Evolutionary conservation across 2,888 invertebrate species (phyloP), one percentile per base, ranked within the genome.

Genomic region (Xiphydria camelus): DNA sequence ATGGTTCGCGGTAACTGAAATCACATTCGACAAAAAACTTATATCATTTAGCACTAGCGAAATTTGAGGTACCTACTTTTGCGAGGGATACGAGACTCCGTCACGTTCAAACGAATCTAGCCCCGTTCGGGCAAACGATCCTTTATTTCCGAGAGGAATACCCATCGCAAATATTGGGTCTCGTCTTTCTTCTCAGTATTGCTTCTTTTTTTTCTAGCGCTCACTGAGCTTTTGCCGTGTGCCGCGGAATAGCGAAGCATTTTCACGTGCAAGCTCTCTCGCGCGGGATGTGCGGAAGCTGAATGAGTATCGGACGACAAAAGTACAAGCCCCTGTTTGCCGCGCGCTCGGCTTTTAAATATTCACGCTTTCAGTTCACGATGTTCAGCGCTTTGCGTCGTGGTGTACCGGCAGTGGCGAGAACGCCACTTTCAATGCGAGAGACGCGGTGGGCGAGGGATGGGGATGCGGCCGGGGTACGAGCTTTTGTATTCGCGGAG

Each of bases 1-100:
- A 76, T 87, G 84, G 61, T 89, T 87, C 67, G 90, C 88, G 69
- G 90, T 90, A 74, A 94, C 94, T 94, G 84, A 52, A 89, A 90
- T 75, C 78, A 76, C 69, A 69, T 66, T 70, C 31, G 19, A 22
- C 22, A n/a, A 23, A 41, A 29, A 33, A 33, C 10, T 0, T 7
- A 26, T n/a, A n/a, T n/a, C n/a, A n/a, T n/a, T n/a, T n/a, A n/a
- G n/a, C n/a, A n/a, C n/a, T n/a, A n/a, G n/a, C n/a, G n/a, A n/a
- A n/a, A 23, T 23, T 23, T 23, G 23, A 23, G 7, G 23, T 23
- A 23, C n/a, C 23, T 6, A 23, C n/a, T n/a, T n/a, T n/a, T n/a
- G n/a, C n/a, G n/a, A n/a, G n/a, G n/a, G n/a, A n/a, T n/a, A n/a
- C n/a, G n/a, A n/a, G n/a, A n/a, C n/a, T n/a, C n/a, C n/a, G n/a